A percentile compares a stretch with the other conserved stretches of the same genome.
Conservation (phyloP, 2,113 vertebrate genomes). For the Cebus imitator region DNA sequence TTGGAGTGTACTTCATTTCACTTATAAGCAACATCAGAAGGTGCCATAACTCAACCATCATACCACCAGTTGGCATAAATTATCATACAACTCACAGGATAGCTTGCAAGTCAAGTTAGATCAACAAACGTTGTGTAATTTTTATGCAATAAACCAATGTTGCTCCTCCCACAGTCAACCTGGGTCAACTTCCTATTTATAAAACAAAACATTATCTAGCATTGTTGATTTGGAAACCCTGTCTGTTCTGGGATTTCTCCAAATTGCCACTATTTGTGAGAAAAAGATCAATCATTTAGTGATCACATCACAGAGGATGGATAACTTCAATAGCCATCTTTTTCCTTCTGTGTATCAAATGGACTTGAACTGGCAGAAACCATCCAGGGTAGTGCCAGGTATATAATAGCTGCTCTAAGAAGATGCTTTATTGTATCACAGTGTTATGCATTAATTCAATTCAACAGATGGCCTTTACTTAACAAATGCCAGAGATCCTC, state of each 20-base stretch:
- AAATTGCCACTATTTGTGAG: constrained; percentile 42
- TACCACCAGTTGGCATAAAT: constrained; percentile 49
- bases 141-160: constrained; percentile 65
- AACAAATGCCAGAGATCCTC: neutral
- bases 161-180: neutral
- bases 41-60: neutral
- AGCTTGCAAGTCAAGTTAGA: neutral
- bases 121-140: neutral
- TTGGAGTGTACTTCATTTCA: constrained; percentile 60
- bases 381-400: neutral
- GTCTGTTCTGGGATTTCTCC: constrained; percentile 62
- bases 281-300: constrained; percentile 39
- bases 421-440: neutral
- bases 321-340: neutral
- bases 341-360: neutral
- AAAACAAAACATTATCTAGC: constrained; percentile 19
- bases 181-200: constrained; percentile 10
- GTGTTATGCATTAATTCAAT: neutral
- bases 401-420: constrained; percentile 2
- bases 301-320: constrained; percentile 9
- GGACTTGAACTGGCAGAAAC: neutral
- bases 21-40: constrained; percentile 38
- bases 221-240: constrained; percentile 23
- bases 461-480: neutral
- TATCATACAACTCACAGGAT: neutral